Base-by-base conservation (phyloP, 35 echinoderm and acorn worm genomes). In the Heliocidaris erythrogramma region DNA sequence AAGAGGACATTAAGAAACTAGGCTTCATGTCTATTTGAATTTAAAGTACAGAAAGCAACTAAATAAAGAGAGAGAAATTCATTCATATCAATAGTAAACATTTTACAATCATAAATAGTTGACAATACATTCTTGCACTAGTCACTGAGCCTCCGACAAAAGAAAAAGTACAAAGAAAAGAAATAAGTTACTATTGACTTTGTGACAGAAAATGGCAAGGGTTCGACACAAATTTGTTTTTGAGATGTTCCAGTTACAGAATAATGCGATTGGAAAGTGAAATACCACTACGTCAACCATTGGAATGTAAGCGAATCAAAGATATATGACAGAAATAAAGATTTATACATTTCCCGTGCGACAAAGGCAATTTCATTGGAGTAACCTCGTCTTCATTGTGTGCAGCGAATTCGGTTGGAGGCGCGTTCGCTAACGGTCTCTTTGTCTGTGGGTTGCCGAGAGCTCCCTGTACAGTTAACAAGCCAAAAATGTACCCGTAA, bases 351-450 rank as follows among this genome's bases (percentile, higher is more conserved):
- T 78, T 78, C 65, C 65, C 24, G 21, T 89, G 87, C 7, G 47
- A 89, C 87, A 89, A 89, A 89, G 87, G 87, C 87, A 89, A 89
- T 89, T 89, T 89, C 65, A 78, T 78, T 78, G 65, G 21, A 78
- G 65, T 78, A 78, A 78, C 5, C 61, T 69, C 24, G 61, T 24
- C 50, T 53, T 53, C 35, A 56, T 56, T 56, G 27, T n/a, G 65
- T 78, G 27, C 0, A 78, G 65, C 65, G 65, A 78, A 78, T 48
- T 89, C 87, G 30, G 87, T 78, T 78, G 47, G 32, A 89, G 87
- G 87, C 87, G 87, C 87, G 87, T 48, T 47, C 87, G 5, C 32
- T 30, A 89, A 89, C 87, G 87, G 30, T 32, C 9, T 89, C 87
- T 89, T 89, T 89, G 87, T 89, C 24, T 89, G 87, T 9, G 87